Evolutionary conservation across 2,888 invertebrate species (phyloP).

Genomic region (Leptopilina drosophilae): DNA sequence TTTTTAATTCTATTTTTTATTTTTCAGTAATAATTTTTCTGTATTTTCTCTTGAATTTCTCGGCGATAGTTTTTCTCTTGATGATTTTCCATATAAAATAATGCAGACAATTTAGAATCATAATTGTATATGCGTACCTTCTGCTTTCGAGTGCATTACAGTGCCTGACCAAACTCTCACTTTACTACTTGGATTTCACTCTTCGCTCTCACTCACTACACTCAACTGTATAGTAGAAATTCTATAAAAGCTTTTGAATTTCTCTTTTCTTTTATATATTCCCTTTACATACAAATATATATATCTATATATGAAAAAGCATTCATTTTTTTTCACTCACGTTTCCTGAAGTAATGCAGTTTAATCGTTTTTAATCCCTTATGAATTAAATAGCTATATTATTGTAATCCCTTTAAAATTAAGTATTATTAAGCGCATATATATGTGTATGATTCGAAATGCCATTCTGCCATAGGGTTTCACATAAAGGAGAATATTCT

Average conservation of each 20-base stretch:
- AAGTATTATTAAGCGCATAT: not conserved
- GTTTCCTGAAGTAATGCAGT: not conserved
- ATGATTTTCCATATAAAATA: not conserved
- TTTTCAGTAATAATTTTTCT: not conserved
- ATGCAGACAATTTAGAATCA: no score
- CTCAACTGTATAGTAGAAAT: not conserved
- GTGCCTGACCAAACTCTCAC: constrained; percentile 21
- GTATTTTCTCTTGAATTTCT: not conserved
- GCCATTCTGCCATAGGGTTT: no score
- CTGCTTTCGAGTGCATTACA: constrained; percentile 30
- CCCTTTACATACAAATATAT: no score
- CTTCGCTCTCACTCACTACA: not conserved
- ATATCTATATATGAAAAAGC: no score
- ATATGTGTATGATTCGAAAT: not conserved
- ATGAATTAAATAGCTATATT: not conserved
- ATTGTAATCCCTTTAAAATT: not conserved
- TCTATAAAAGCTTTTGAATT: not conserved
- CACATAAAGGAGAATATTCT: not conserved
- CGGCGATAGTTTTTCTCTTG: not conserved
- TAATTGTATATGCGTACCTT: constrained; percentile 4
- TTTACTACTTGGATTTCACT: constrained; percentile 1
- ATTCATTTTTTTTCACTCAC: no score
- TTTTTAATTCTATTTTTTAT: no score
- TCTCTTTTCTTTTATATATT: no score
- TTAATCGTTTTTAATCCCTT: not conserved